Evolutionary conservation across 2,797 vertebrate species (phyloP), one percentile per base, ranked within the genome.

Genomic region (Valencia hispanica): DNA sequence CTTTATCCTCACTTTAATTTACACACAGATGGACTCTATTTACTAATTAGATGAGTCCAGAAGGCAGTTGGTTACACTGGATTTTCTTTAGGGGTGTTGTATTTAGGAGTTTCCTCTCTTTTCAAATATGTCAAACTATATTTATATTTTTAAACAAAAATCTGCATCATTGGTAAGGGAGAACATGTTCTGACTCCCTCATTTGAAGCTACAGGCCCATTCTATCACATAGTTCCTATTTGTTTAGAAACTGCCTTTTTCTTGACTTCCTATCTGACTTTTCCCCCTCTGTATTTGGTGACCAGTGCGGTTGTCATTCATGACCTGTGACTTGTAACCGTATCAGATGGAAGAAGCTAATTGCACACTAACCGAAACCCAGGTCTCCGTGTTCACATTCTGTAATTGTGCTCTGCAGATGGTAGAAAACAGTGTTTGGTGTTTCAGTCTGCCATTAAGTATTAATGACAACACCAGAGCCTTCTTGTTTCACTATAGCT

Each of bases 391-490:
- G 86, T 89, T 90, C 50, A 30, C 86, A 77, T 82, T 90, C 90
- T 93, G 92, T 93, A 93, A 94, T 90, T 91, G 92, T 86, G 90
- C 84, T 86, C 75, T 6, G 34, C 51, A 83, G 85, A 84, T 79
- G 83, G 88, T 72, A 78, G 77, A 75, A 84, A 86, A 89, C 85
- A 79, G 79, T 84, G 88, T 90, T 84, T 86, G 88, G 83, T 63
- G 47, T 86, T 89, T 79, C 86, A 89, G 87, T 73, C 88, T 77
- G 79, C 71, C 85, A 90, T 95, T 88, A 94, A 90, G 86, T 86
- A 93, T 94, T 94, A 86, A 95, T 92, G 89, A 89, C 82, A 90
- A 90, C 91, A 92, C 86, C 88, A 91, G 88, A 91, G 68, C 84
- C 84, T 78, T 8, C 5, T 82, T 87, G 88, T 91, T 92, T 83